phyloP scores from a whole-genome alignment of 1,140 invertebrate genomes.

The Eurosta solidaginis region DNA sequence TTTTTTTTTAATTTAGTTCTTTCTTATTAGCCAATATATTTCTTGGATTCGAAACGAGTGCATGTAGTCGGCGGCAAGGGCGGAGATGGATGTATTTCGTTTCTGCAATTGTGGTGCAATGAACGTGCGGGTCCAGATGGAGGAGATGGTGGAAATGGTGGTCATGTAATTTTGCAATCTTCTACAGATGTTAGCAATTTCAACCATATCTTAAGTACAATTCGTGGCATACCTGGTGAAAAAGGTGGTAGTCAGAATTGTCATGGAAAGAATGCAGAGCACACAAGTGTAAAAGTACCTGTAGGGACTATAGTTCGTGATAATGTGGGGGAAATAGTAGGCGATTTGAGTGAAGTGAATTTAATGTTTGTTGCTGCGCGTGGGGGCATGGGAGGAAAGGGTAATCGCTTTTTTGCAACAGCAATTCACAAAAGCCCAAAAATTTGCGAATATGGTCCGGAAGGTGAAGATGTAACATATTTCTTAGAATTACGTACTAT shows the following conservation, averaged over 20 bases:
- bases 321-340: conserved; percentile 67
- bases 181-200: conserved; percentile 73
- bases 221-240: conserved; percentile 72
- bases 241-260: conserved; percentile 78
- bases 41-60: conserved; percentile 71
- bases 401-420: conserved; percentile 89
- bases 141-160: conserved; percentile 96
- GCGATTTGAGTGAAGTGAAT: conserved; percentile 71
- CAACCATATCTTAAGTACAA: conserved; percentile 67
- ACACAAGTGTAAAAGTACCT: conserved; percentile 80
- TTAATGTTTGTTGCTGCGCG: conserved; percentile 90
- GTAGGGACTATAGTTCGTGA: conserved; percentile 84
- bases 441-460: conserved; percentile 86
- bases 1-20: not conserved
- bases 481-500: conserved; percentile 87
- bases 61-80: conserved; percentile 80
- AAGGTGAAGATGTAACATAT: conserved; percentile 77
- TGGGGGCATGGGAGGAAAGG: conserved; percentile 91
- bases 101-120: conserved; percentile 77
- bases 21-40: conserved; percentile 55
- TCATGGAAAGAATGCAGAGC: conserved; percentile 83
- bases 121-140: conserved; percentile 93
- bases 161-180: conserved; percentile 89
- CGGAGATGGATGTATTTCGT: conserved; percentile 89
- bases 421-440: conserved; percentile 81